Evolutionary conservation across 2,113 vertebrate genomes (phyloP).

Genomic region (Gymnocephalus cernua): DNA sequence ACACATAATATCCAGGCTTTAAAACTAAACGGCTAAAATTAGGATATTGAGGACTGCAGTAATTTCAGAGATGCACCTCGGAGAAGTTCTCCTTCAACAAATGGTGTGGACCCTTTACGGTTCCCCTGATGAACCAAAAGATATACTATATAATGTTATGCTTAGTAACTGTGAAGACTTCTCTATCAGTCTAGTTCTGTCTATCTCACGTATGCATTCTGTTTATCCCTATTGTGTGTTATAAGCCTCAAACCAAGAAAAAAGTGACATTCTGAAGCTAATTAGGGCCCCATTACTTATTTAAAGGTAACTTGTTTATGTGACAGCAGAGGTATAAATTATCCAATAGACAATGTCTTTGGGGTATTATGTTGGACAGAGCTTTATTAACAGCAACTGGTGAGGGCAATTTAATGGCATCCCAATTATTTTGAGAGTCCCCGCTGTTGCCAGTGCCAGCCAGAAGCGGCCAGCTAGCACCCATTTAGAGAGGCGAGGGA

Average conservation of each 20-base stretch:
- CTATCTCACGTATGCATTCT: background rate
- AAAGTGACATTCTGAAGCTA: constrained; percentile 63
- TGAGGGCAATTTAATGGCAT: constrained; percentile 74
- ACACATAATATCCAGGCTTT: constrained; percentile 12
- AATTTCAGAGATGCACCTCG: constrained; percentile 14
- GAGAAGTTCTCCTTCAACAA: constrained; percentile 24
- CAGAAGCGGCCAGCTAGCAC: constrained; percentile 60
- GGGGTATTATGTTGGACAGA: constrained; percentile 72
- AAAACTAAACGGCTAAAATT: constrained; percentile 3
- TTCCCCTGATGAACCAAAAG: constrained; percentile 9
- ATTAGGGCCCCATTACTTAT: constrained; percentile 80
- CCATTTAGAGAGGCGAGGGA: constrained; percentile 68
- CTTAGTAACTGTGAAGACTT: constrained; percentile 33
- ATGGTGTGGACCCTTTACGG: constrained; percentile 19
- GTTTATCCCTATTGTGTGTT: constrained; percentile 22
- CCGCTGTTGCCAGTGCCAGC: constrained; percentile 58
- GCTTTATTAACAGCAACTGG: constrained; percentile 77
- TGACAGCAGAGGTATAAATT: constrained; percentile 77
- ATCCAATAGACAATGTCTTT: constrained; percentile 75
- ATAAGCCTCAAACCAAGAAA: constrained; percentile 43
- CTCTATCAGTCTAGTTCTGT: constrained; percentile 17
- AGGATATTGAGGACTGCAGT: constrained; percentile 15
- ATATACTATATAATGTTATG: constrained; percentile 19
- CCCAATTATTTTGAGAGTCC: constrained; percentile 78
- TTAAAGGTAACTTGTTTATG: constrained; percentile 83